Conservation (phyloP, 2,797 vertebrate genomes). For the Oreochromis grahami region DNA sequence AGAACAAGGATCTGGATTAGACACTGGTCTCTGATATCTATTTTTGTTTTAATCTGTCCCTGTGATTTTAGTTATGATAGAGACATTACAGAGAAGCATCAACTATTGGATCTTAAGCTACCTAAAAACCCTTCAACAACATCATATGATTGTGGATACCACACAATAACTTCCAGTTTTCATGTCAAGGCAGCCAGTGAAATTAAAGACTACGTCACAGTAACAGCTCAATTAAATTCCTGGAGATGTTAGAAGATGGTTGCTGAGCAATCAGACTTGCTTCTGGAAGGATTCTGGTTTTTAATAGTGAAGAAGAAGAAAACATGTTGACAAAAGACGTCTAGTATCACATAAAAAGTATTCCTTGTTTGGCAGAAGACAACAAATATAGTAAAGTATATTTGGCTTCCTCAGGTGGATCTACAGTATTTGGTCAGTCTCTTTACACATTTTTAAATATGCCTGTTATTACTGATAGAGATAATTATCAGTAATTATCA, state of each 20-base stretch:
- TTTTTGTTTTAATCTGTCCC: neutral
- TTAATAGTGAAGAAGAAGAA: neutral
- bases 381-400: neutral
- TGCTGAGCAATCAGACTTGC: neutral
- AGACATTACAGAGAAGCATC: neutral
- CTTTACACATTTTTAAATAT: neutral
- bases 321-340: neutral
- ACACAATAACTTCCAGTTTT: neutral
- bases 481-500: neutral
- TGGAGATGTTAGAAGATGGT: neutral
- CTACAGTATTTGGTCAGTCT: neutral
- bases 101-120: neutral
- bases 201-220: neutral
- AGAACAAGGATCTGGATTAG: neutral
- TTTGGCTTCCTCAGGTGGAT: neutral
- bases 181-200: neutral
- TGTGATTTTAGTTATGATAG: neutral
- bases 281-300: rapidly evolving
- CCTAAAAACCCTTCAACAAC: neutral
- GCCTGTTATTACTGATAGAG: neutral
- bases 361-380: neutral
- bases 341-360: neutral
- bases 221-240: neutral
- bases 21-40: neutral
- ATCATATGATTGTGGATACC: neutral